A percentile compares a stretch with the other conserved stretches of the same genome.
Conservation (phyloP, 2,797 vertebrate genomes). For the Coranthus polyacanthus region DNA sequence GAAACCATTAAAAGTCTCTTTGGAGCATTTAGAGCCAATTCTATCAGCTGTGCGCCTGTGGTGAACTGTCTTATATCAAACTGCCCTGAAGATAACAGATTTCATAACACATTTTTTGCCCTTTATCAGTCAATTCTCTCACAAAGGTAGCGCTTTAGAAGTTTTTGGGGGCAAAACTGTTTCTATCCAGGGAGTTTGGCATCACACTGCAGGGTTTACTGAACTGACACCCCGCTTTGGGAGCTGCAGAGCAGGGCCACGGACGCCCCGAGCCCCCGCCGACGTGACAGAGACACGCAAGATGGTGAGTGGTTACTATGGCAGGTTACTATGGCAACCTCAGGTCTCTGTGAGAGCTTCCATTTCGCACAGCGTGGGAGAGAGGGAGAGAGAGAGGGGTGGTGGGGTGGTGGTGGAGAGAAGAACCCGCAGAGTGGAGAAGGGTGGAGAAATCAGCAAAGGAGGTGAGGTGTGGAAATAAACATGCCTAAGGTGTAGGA, state of each 20-base stretch:
- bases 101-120: background rate
- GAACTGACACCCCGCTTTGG: slow-evolving; percentile 48
- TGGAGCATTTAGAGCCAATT: slow-evolving; percentile 1
- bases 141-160: background rate
- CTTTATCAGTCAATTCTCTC: slow-evolving; percentile 14
- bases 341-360: slow-evolving; percentile 81
- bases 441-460: slow-evolving; percentile 69
- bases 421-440: slow-evolving; percentile 72
- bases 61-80: slow-evolving; percentile 24
- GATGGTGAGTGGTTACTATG: slow-evolving; percentile 85
- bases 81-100: background rate
- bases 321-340: slow-evolving; percentile 86
- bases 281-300: slow-evolving; percentile 73
- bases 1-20: slow-evolving; percentile 1
- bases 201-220: slow-evolving; percentile 17
- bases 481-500: slow-evolving; percentile 55
- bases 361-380: slow-evolving; percentile 83
- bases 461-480: slow-evolving; percentile 68
- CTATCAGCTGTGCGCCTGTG: slow-evolving; percentile 23
- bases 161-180: slow-evolving; percentile 1
- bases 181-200: slow-evolving; percentile 17
- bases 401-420: slow-evolving; percentile 53
- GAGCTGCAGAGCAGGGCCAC: slow-evolving; percentile 70
- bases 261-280: slow-evolving; percentile 70
- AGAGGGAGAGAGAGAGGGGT: slow-evolving; percentile 55